Evolutionary conservation across 2,797 vertebrate genomes (phyloP).

Genomic region (Champsocephalus esox): DNA sequence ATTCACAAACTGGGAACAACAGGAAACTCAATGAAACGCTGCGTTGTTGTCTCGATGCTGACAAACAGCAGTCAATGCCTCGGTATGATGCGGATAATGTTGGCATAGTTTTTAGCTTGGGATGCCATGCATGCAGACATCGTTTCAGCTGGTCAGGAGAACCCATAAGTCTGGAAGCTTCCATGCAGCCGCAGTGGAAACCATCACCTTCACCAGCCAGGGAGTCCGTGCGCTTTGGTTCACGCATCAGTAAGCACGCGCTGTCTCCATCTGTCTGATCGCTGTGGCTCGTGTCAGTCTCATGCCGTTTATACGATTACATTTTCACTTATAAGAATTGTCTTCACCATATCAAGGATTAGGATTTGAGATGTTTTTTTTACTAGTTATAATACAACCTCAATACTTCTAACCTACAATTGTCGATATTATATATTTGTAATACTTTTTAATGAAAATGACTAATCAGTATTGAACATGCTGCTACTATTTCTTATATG

Average conservation of each 20-base stretch:
- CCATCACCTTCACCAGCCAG: neutral
- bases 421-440: neutral
- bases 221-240: slow-evolving; percentile 41
- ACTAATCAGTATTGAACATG: neutral
- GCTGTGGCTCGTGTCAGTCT: slow-evolving; percentile 78
- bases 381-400: neutral
- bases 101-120: slow-evolving; percentile 73
- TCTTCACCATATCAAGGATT: neutral
- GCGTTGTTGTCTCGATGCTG: neutral
- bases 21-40: neutral
- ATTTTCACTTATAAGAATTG: neutral
- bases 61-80: slow-evolving; percentile 28
- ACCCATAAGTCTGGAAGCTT: slow-evolving; percentile 26
- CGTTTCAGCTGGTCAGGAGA: slow-evolving; percentile 21
- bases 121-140: slow-evolving; percentile 73
- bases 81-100: slow-evolving; percentile 25
- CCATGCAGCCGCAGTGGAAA: slow-evolving; percentile 3
- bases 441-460: neutral
- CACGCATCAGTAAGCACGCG: slow-evolving; percentile 46
- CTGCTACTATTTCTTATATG: neutral
- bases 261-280: slow-evolving; percentile 59
- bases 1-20: neutral
- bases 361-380: neutral
- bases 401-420: neutral
- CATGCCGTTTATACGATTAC: slow-evolving; percentile 57